Evolutionary conservation across 2,113 vertebrate species (phyloP).

Genomic region (Muscicapa adusta): DNA sequence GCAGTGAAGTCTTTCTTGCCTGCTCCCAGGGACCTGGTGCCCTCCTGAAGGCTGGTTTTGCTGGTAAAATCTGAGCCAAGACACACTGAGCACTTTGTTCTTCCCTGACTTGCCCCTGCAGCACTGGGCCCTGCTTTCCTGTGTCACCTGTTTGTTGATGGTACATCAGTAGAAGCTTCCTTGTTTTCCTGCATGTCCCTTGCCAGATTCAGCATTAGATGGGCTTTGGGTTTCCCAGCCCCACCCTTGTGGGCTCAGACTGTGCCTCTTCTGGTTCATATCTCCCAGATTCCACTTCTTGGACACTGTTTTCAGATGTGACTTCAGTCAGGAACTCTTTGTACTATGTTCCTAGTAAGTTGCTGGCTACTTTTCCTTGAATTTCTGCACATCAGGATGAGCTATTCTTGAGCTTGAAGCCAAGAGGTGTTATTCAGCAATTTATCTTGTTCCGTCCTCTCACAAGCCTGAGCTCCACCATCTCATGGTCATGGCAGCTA

Average conservation of each 20-base stretch:
- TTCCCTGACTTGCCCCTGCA: not conserved
- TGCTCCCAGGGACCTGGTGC: not conserved
- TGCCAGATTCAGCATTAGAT: not conserved
- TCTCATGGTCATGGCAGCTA: not conserved
- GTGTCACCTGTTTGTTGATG: not conserved
- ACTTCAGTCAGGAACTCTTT: not conserved
- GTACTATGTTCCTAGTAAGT: not conserved
- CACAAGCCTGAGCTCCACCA: not conserved
- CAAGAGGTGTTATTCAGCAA: not conserved
- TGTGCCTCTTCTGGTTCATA: not conserved
- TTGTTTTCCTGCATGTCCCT: not conserved
- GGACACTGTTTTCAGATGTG: not conserved
- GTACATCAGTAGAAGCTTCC: not conserved
- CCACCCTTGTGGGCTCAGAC: not conserved
- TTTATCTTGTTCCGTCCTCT: not conserved
- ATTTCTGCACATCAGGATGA: not conserved
- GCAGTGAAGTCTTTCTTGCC: not conserved
- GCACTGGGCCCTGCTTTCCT: not conserved
- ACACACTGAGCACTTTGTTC: not conserved
- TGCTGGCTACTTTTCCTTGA: not conserved
- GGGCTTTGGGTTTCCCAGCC: not conserved
- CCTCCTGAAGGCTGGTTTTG: not conserved
- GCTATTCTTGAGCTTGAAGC: not conserved
- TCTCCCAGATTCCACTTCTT: not conserved
- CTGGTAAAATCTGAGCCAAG: not conserved